These are phyloP conservation scores for Nothocercus julius DNA, from an alignment of 2,113 vertebrate species.

Conservation along the genomic window DNA sequence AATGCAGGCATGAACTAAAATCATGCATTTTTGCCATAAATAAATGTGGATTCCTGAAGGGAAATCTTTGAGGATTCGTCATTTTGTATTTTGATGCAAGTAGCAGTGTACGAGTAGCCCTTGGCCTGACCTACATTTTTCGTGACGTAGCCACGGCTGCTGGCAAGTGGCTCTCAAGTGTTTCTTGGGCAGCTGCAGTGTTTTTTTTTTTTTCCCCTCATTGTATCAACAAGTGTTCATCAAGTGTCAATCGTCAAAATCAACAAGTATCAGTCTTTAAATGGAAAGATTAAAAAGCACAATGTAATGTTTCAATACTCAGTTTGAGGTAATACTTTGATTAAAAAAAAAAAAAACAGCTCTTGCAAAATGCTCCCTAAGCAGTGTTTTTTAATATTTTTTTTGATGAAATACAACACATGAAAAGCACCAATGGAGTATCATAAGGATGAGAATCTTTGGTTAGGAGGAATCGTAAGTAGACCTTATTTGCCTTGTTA, in stretches of 20 bases:
- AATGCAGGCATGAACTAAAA: background rate
- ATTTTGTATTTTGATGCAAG: background rate
- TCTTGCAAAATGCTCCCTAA: background rate
- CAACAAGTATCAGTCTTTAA: background rate
- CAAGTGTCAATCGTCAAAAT: background rate
- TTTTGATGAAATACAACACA: rapidly evolving
- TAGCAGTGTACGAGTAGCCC: background rate
- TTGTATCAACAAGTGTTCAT: background rate
- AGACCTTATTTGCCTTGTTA: background rate
- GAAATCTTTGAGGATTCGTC: background rate
- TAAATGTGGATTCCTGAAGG: background rate
- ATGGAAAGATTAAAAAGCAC: background rate
- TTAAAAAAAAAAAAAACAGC: background rate
- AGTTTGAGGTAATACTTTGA: background rate
- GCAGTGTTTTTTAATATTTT: background rate
- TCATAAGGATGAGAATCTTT: background rate
- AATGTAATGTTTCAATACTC: background rate
- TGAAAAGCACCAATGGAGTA: background rate
- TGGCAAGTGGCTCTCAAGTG: too few relatives aligned
- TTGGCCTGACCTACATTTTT: constrained; percentile 31
- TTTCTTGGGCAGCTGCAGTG: background rate
- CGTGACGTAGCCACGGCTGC: background rate
- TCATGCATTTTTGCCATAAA: background rate
- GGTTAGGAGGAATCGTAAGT: background rate
- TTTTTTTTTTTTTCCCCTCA: background rate